Evolutionary conservation across 2,888 invertebrate genomes (phyloP).

Genomic region (Volucella bombylans): DNA sequence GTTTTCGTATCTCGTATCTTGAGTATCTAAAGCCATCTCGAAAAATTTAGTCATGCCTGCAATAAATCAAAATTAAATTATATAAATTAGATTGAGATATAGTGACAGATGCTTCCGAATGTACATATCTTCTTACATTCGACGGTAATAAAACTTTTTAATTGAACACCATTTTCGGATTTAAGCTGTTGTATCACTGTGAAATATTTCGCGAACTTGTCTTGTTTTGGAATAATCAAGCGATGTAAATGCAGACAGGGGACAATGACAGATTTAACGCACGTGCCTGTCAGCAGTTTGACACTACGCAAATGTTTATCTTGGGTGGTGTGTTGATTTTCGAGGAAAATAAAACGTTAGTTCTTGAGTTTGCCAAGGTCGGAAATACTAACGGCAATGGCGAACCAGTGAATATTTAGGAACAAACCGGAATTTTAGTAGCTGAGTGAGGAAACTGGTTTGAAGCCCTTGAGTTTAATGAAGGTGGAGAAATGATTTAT

Average conservation of each 20-base stretch:
- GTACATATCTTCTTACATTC: conserved; percentile 7
- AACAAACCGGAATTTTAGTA: too few species aligned
- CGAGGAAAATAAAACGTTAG: background rate
- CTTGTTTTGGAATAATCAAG: conserved; percentile 33
- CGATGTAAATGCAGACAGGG: conserved; percentile 32
- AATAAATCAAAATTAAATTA: too few species aligned
- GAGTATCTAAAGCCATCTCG: too few species aligned
- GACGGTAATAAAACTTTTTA: conserved; percentile 17
- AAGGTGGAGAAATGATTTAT: too few species aligned
- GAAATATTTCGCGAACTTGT: conserved; percentile 23
- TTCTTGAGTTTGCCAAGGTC: too few species aligned
- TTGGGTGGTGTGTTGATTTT: conserved; percentile 20
- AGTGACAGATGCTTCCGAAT: background rate
- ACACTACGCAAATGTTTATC: background rate
- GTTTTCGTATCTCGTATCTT: too few species aligned
- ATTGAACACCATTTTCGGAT: conserved; percentile 20
- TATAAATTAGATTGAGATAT: too few species aligned
- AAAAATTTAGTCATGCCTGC: too few species aligned
- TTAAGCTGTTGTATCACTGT: background rate
- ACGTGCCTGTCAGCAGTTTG: conserved; percentile 24
- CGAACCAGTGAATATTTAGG: too few species aligned
- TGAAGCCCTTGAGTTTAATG: too few species aligned
- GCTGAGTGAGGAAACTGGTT: too few species aligned
- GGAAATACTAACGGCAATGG: too few species aligned
- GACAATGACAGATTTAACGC: conserved; percentile 1